Evolutionary conservation across 2,888 invertebrate species (phyloP).

Genomic region (Apoda limacodes): DNA sequence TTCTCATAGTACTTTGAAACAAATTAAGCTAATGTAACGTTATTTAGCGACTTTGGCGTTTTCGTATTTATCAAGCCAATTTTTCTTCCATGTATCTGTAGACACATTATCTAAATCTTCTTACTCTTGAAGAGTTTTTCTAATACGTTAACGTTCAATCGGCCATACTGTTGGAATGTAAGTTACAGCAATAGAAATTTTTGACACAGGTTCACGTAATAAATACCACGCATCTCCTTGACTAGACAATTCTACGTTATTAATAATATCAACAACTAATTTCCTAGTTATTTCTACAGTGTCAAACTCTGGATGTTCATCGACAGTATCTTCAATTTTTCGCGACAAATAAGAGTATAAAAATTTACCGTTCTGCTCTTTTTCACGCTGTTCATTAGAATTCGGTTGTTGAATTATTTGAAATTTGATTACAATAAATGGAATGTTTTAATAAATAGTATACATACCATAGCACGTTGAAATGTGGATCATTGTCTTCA

Average conservation of each 20-base stretch:
- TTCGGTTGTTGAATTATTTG: too few relatives aligned
- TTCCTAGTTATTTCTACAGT: constrained; percentile 20
- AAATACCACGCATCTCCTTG: constrained; percentile 35
- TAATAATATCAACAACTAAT: constrained; percentile 18
- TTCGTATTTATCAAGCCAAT: constrained; percentile 37
- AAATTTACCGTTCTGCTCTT: too few relatives aligned
- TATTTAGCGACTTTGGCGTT: constrained; percentile 26
- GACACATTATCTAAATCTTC: constrained; percentile 24
- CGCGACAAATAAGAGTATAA: too few relatives aligned
- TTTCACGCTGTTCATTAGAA: too few relatives aligned
- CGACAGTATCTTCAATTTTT: constrained; percentile 26
- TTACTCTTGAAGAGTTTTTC: constrained; percentile 28
- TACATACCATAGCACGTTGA: too few relatives aligned
- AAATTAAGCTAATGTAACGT: constrained; percentile 31
- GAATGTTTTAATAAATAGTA: too few relatives aligned
- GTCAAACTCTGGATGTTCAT: constrained; percentile 25
- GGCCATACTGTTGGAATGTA: constrained; percentile 25
- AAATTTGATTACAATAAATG: too few relatives aligned
- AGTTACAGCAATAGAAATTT: constrained; percentile 12
- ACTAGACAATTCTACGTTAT: constrained; percentile 22
- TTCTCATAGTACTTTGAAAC: constrained; percentile 26
- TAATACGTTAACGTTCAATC: constrained; percentile 26
- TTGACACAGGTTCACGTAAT: constrained; percentile 20
- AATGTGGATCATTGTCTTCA: too few relatives aligned
- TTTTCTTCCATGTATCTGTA: constrained; percentile 34